Evolutionary conservation across 2,888 invertebrate species (phyloP), one percentile per base, ranked within the genome.

Genomic region (Drosophila ezoana): DNA sequence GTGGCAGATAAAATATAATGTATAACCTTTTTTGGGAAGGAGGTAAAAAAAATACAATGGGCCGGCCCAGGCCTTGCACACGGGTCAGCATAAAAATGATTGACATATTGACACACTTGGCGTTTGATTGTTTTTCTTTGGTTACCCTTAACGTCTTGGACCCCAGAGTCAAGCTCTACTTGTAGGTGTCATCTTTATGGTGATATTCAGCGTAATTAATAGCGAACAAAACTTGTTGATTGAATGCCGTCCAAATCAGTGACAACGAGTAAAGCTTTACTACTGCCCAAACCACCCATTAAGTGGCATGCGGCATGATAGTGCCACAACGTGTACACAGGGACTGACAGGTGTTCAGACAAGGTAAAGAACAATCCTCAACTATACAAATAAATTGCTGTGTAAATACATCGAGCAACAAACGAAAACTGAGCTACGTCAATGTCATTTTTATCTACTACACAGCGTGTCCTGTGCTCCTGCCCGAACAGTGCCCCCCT

Each of bases 21-120:
- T 51, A 68, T 72, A 76, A 68, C 52, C 77, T 61, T 64, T 58
- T 61, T 57, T 14, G 28, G 28, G 11, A 6, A 16, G 16, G 44
- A 11, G 47, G 56, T 33, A 47, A 57, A 13, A 16, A 18, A 3
- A 14, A 44, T 45, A n/a, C 43, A 35, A 45, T 43, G 59, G 49
- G 28, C 28, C 8, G 28, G 28, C 28, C 1, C 59, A 47, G 14
- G 38, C 41, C 44, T 57, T 54, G 57, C 52, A 54, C 38, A 65
- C 6, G 63, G 82, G 82, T 81, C 79, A 75, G 79, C 81, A 64
- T 23, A 69, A 81, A 81, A 85, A 79, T 73, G 68, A 56, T 70
- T 84, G 84, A 78, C 87, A 87, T 78, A 84, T 87, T 87, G 82
- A 78, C 87, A 84, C 81, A 83, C 79, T 87, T 78, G 87, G 81